These are phyloP conservation scores for Camelus dromedarius DNA, from an alignment of 2,113 vertebrate genomes.

Conservation along the genomic window DNA sequence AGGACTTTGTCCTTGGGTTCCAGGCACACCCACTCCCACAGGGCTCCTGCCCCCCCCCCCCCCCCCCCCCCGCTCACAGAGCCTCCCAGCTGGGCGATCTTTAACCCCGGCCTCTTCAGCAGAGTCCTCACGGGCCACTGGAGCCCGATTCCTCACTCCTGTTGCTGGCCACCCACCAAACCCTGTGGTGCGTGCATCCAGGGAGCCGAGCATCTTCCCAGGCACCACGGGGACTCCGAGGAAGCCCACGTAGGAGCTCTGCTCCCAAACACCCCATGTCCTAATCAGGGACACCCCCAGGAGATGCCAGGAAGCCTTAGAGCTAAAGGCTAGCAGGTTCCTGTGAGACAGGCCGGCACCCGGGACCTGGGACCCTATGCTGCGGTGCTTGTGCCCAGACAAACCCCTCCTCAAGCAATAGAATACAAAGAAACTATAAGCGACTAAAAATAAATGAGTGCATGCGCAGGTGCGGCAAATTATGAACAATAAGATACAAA, in stretches of 20 bases:
- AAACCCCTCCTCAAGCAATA: too few species aligned
- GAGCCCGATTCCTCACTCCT: neutral
- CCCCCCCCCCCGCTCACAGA: constrained; percentile 36
- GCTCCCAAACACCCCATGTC: neutral
- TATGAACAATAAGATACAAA: too few species aligned
- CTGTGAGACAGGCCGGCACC: too few species aligned
- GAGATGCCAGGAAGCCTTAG: neutral
- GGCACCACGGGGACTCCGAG: neutral
- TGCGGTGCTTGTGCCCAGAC: too few species aligned
- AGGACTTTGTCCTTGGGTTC: constrained; percentile 89
- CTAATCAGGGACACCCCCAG: neutral
- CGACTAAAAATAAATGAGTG: too few species aligned
- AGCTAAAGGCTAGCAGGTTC: neutral
- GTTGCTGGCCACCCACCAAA: neutral
- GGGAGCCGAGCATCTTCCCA: neutral
- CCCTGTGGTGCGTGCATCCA: neutral
- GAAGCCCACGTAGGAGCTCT: neutral
- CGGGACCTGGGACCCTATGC: too few species aligned
- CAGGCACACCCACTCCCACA: constrained; percentile 77
- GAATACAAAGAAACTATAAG: too few species aligned
- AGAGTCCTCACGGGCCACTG: neutral
- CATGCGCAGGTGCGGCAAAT: too few species aligned
- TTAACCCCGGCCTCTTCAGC: constrained; percentile 55
- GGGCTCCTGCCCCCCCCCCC: constrained; percentile 37
- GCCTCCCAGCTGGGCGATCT: constrained; percentile 56